Conservation (phyloP, 2,888 invertebrate species). For the Seira musarum region DNA sequence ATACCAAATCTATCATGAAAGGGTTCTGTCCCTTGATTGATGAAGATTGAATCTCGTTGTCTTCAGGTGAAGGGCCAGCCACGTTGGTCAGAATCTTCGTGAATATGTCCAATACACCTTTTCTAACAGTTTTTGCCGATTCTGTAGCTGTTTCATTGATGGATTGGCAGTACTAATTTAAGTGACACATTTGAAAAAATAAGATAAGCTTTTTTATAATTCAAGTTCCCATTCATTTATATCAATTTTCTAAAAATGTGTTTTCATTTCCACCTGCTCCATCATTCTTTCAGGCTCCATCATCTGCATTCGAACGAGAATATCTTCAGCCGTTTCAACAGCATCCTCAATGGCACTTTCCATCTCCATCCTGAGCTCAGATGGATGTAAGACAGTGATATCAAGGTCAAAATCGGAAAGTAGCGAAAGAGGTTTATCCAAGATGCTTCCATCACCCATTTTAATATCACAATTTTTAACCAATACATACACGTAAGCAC, state of each 20-base stretch:
- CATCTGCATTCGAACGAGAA: constrained; percentile 54
- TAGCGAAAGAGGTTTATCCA: constrained; percentile 45
- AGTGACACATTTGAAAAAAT: too few species aligned
- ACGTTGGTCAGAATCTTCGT: constrained; percentile 55
- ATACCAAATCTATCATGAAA: constrained; percentile 60
- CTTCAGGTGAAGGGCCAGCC: constrained; percentile 32
- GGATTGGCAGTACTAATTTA: constrained; percentile 46
- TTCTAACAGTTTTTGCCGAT: constrained; percentile 61
- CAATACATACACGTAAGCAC: too few species aligned
- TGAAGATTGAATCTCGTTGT: neutral
- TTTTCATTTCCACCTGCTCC: constrained; percentile 40
- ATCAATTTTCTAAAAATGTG: too few species aligned
- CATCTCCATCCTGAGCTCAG: constrained; percentile 57
- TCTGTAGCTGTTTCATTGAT: constrained; percentile 61
- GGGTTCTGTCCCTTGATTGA: constrained; percentile 49
- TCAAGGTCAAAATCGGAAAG: constrained; percentile 48
- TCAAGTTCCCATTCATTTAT: too few species aligned
- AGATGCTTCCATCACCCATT: constrained; percentile 33
- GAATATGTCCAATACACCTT: constrained; percentile 58
- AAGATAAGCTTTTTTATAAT: too few species aligned
- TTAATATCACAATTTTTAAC: neutral
- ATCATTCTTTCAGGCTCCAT: constrained; percentile 61
- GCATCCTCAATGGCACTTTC: constrained; percentile 54
- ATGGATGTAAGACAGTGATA: constrained; percentile 36
- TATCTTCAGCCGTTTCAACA: constrained; percentile 57